Evolutionary conservation across 2,797 vertebrate species (phyloP).

Genomic region (Urosaurus nigricauda): DNA sequence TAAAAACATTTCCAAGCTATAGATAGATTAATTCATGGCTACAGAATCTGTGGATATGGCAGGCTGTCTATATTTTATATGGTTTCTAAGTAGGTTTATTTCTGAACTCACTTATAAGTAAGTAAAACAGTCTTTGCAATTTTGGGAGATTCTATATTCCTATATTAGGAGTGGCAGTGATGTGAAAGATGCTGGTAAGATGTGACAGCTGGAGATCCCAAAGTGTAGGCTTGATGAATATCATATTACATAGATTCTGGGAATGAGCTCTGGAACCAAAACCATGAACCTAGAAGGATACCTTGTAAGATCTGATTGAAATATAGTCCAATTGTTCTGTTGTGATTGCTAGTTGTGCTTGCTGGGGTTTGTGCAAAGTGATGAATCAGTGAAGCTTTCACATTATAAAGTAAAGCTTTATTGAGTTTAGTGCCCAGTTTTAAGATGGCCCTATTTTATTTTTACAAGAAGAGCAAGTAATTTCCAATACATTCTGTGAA

Average conservation of each 20-base stretch:
- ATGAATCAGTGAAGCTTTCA: conserved; percentile 34
- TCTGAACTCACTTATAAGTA: not conserved
- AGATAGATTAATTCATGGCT: no score
- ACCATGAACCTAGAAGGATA: not conserved
- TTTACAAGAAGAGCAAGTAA: conserved; percentile 41
- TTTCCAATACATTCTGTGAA: conserved; percentile 18
- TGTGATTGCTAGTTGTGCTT: not conserved
- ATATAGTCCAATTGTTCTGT: not conserved
- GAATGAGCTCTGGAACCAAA: not conserved
- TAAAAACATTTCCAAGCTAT: no score
- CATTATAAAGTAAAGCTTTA: conserved; percentile 40
- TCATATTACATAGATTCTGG: not conserved
- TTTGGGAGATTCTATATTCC: conserved; percentile 1
- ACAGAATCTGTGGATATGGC: no score
- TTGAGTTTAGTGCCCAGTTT: not conserved
- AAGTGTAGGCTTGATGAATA: not conserved
- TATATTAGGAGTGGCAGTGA: not conserved
- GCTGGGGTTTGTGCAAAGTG: conserved; percentile 28
- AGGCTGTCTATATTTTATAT: not conserved
- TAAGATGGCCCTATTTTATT: conserved; percentile 45
- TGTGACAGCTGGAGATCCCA: not conserved
- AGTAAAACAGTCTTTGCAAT: not conserved
- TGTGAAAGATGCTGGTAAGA: not conserved
- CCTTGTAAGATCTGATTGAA: not conserved
- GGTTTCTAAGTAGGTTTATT: not conserved